Base-by-base conservation (phyloP, 1,140 invertebrate species). In the Drosophila pachea region DNA sequence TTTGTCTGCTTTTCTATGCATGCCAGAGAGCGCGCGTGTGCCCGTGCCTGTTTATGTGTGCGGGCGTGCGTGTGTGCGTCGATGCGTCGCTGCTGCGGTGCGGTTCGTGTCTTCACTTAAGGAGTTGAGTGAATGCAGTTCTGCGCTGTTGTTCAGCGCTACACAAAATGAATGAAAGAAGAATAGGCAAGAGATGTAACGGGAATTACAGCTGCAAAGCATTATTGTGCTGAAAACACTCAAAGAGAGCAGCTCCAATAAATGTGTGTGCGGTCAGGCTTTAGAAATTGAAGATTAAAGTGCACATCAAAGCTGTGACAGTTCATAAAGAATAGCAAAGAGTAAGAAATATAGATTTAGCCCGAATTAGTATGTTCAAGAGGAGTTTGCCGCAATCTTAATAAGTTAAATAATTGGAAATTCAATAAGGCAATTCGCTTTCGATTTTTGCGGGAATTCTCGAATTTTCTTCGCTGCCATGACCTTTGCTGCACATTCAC, bases 71-170 rank as follows among this genome's bases (percentile, higher is more conserved):
- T 56, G 60, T 64, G 55, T 64, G 65, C 22, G 22, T 22, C 22
- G 22, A 1, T 22, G 22, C 22, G 22, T 22, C 22, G 1, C 1
- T 22, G 22, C 22, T 3, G 22, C 3, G 1, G 22, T 42, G 60
- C 42, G 76, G 71, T 78, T 78, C 55, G 67, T 78, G 76, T 78
- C 63, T 68, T 49, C 63, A 63, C 71, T 78, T 59, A 66, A 48
- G 62, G 47, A 48, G 40, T 50, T 7, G 35, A 31, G 7, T 45
- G 31, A 70, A 74, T 70, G 72, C 73, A 77, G 16, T 50, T 59
- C 56, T 48, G 16, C 68, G 59, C 59, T 42, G 12, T 33, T 43
- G n/a, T 55, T 55, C 7, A 43, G 12, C 16, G 42, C 33, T 33
- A 33, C 33, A 35, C 36, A 14, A 61, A 63, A 55, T 63, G 60